These are phyloP conservation scores for Caradrina clavipalpis DNA, from an alignment of 2,888 invertebrate genomes.

Conservation along the genomic window DNA sequence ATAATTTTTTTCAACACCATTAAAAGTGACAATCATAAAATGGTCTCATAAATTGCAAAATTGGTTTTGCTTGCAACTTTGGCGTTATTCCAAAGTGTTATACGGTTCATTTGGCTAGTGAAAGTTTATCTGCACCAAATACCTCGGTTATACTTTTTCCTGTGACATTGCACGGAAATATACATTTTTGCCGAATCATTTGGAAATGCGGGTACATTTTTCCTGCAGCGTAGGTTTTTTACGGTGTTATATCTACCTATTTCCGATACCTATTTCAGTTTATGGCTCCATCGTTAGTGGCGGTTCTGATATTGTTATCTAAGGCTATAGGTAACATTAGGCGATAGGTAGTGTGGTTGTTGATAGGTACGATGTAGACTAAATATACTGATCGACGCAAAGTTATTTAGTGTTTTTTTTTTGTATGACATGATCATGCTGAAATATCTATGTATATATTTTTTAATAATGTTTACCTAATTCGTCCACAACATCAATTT, in stretches of 20 bases:
- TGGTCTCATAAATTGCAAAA: conserved; percentile 41
- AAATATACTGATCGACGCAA: neutral
- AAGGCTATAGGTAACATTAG: neutral
- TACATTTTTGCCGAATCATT: conserved; percentile 15
- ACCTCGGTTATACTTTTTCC: conserved; percentile 53
- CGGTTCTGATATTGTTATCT: neutral
- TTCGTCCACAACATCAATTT: no score
- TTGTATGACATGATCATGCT: no score
- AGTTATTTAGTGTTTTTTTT: neutral
- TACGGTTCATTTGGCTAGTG: conserved; percentile 58
- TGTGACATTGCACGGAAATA: conserved; percentile 39
- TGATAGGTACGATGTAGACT: neutral
- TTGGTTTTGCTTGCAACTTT: conserved; percentile 56
- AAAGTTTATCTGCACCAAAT: conserved; percentile 65
- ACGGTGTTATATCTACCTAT: neutral
- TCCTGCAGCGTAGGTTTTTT: neutral
- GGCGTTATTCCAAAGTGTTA: conserved; percentile 66
- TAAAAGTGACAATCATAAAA: conserved; percentile 27
- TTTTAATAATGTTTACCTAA: neutral
- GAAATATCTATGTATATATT: no score
- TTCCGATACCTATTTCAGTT: neutral
- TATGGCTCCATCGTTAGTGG: neutral
- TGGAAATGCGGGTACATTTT: neutral
- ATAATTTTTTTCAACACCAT: neutral
- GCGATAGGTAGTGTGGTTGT: neutral